These are phyloP conservation scores for Caradrina kadenii DNA, from an alignment of 2,888 invertebrate genomes.

Conservation along the genomic window DNA sequence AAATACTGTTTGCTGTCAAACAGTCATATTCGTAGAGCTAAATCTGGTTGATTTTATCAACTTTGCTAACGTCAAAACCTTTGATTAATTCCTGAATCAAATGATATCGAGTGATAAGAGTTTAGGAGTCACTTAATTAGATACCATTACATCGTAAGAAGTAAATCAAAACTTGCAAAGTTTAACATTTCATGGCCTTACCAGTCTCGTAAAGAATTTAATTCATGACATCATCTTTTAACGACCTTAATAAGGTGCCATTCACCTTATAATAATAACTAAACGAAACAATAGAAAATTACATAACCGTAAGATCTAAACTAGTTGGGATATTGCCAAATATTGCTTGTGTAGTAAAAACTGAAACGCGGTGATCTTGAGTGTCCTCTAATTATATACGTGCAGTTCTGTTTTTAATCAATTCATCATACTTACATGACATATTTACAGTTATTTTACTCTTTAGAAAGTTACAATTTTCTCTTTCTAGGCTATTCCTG, in stretches of 20 bases:
- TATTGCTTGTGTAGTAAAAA: constrained; percentile 28
- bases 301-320: constrained; percentile 41
- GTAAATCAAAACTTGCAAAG: not conserved
- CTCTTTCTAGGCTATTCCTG: constrained; percentile 2
- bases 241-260: constrained; percentile 60
- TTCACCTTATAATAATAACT: constrained; percentile 55
- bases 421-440: not conserved
- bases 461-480: constrained; percentile 15
- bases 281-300: constrained; percentile 52
- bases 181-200: constrained; percentile 5
- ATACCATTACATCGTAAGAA: not conserved
- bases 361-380: constrained; percentile 50
- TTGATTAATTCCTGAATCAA: not conserved
- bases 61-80: not conserved
- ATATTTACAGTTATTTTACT: constrained; percentile 4
- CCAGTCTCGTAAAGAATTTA: constrained; percentile 34
- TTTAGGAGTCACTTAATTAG: not conserved
- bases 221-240: constrained; percentile 67
- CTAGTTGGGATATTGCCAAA: constrained; percentile 61
- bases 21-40: constrained; percentile 7
- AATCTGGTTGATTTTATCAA: not conserved
- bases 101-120: no score
- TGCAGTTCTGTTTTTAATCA: constrained; percentile 9
- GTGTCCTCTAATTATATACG: constrained; percentile 37
- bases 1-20: constrained; percentile 1